These are phyloP conservation scores for Microtus ochrogaster DNA, from an alignment of 2,113 vertebrate genomes.

Conservation along the genomic window DNA sequence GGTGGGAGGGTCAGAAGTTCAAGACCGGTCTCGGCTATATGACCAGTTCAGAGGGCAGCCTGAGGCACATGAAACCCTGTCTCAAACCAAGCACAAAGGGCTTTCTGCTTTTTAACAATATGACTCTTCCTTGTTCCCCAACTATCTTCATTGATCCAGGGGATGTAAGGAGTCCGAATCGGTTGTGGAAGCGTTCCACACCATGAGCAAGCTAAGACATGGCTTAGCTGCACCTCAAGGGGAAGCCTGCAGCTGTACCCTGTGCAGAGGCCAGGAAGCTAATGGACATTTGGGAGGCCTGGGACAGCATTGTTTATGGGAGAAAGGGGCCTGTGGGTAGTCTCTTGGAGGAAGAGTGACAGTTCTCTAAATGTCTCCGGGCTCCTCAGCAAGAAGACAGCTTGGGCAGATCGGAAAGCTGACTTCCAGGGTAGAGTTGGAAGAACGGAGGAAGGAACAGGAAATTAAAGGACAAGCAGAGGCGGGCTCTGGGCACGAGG, in stretches of 20 bases:
- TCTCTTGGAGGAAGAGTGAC: not conserved
- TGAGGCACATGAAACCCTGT: not conserved
- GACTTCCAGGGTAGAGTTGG: not conserved
- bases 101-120: not conserved
- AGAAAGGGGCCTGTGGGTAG: not conserved
- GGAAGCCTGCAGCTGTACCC: not conserved
- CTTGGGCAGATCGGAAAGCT: not conserved
- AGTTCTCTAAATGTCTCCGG: not conserved
- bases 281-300: not conserved
- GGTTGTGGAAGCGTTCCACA: not conserved
- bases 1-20: not conserved
- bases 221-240: not conserved
- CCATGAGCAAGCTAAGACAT: not conserved
- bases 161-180: not conserved
- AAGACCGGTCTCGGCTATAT: too few relatives aligned
- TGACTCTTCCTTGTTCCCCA: not conserved
- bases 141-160: not conserved
- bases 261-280: not conserved
- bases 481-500: not conserved
- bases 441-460: not conserved
- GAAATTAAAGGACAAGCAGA: not conserved
- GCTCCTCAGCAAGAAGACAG: not conserved
- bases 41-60: not conserved
- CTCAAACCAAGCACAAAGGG: not conserved
- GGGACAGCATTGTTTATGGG: not conserved